Percentiles rank a stretch among this genome's conserved stretches.
Evolutionary conservation across 1,140 invertebrate species (phyloP).

Genomic region (Mactra quadrangularis): DNA sequence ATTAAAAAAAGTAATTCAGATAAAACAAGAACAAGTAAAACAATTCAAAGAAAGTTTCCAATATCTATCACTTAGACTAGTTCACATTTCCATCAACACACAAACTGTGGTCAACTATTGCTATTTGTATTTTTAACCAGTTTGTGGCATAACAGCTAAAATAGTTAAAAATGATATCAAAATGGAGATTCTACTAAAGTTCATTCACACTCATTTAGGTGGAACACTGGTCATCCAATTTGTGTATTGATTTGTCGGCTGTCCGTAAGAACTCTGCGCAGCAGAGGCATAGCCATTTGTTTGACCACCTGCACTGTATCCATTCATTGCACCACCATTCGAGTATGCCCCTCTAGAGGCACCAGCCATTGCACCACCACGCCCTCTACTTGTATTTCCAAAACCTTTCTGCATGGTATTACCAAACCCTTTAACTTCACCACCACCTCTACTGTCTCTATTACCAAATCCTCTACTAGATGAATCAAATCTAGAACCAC

Average conservation of each 20-base stretch:
- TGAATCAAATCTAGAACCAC: constrained; percentile 57
- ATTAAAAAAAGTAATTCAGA: too few species aligned
- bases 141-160: too few species aligned
- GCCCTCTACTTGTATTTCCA: constrained; percentile 38
- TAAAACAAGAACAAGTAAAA: too few species aligned
- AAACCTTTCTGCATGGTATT: constrained; percentile 42
- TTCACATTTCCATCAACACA: too few species aligned
- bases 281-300: constrained; percentile 9
- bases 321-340: background rate
- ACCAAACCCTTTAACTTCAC: background rate
- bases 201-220: background rate
- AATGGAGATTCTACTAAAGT: constrained; percentile 16
- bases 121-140: too few species aligned
- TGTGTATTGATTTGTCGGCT: background rate
- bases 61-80: too few species aligned
- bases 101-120: too few species aligned
- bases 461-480: constrained; percentile 51
- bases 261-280: background rate
- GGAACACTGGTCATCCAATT: background rate
- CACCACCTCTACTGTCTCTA: constrained; percentile 52
- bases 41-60: too few species aligned
- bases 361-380: background rate
- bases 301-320: constrained; percentile 14
- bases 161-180: too few species aligned
- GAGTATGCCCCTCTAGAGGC: background rate